Conservation (phyloP, 2,113 vertebrate genomes). For the Mionectes macconnelli region DNA sequence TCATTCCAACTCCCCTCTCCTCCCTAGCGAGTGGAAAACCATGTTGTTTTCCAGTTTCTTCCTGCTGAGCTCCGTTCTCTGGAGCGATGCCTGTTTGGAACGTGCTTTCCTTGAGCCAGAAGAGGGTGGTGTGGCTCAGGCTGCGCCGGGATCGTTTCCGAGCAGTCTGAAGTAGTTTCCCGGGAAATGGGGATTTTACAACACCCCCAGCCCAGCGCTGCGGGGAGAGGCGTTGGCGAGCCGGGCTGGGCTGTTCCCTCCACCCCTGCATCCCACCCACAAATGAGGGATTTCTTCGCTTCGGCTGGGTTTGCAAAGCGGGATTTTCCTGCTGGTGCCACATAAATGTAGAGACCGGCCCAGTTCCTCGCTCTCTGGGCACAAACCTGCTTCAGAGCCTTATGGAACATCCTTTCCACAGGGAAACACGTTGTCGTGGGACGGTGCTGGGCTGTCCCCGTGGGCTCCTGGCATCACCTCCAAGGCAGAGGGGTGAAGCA, state of each 20-base stretch:
- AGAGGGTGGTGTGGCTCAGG: conserved; percentile 15
- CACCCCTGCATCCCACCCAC: background rate
- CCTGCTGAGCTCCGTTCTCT: background rate
- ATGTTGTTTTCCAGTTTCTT: rapidly evolving
- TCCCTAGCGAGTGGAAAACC: background rate
- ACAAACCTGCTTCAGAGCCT: rapidly evolving
- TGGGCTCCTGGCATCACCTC: background rate
- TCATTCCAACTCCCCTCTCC: background rate
- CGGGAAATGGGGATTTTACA: background rate
- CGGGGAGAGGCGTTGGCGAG: background rate
- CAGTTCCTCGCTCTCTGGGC: background rate
- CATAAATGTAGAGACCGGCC: background rate
- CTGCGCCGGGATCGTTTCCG: background rate
- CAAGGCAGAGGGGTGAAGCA: background rate
- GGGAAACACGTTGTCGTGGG: background rate
- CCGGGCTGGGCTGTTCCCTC: background rate
- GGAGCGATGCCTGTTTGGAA: background rate
- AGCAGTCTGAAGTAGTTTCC: background rate
- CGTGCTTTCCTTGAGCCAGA: background rate
- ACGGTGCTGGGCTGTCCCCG: background rate
- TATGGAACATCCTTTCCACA: background rate
- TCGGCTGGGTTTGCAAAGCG: too few relatives aligned
- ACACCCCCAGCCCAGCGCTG: background rate
- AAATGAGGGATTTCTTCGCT: background rate
- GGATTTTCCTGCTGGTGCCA: background rate